phyloP scores from a whole-genome alignment of 2,888 invertebrate genomes.

The Leucoma salicis region DNA sequence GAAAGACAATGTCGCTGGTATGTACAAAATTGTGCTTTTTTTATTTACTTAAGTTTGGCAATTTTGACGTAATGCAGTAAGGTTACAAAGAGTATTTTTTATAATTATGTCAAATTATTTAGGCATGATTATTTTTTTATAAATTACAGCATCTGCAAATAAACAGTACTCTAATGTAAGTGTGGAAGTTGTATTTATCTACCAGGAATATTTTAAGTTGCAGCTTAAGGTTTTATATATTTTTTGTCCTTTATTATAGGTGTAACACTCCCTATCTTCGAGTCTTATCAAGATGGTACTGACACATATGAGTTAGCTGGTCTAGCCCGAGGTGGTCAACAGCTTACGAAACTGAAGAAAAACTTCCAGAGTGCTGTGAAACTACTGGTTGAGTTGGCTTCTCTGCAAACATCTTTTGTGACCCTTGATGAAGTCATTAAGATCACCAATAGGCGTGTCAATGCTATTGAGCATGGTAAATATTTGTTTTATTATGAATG shows the following conservation, averaged over 20 bases:
- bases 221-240: too few relatives aligned
- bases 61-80: too few relatives aligned
- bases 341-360: slow-evolving; percentile 97
- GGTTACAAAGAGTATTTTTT: too few relatives aligned
- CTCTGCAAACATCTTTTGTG: slow-evolving; percentile 98
- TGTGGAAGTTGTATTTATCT: too few relatives aligned
- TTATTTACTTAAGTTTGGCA: too few relatives aligned
- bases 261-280: slow-evolving; percentile 97
- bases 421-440: slow-evolving; percentile 99
- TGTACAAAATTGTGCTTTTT: slow-evolving; percentile 4
- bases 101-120: too few relatives aligned
- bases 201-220: too few relatives aligned
- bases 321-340: slow-evolving; percentile 98
- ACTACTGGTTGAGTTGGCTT: slow-evolving; percentile 97
- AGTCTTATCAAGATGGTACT: slow-evolving; percentile 96
- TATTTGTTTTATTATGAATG: background rate
- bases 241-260: slow-evolving; percentile 76
- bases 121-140: too few relatives aligned
- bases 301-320: slow-evolving; percentile 99
- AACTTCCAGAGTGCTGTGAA: slow-evolving; percentile 98
- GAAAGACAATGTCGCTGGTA: slow-evolving; percentile 99
- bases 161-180: too few relatives aligned
- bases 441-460: slow-evolving; percentile 98
- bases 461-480: slow-evolving; percentile 98
- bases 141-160: too few relatives aligned